A percentile compares a stretch with the other conserved stretches of the same genome.
phyloP scores from a whole-genome alignment of 2,888 invertebrate genomes.

The Yponomeuta malinellus region DNA sequence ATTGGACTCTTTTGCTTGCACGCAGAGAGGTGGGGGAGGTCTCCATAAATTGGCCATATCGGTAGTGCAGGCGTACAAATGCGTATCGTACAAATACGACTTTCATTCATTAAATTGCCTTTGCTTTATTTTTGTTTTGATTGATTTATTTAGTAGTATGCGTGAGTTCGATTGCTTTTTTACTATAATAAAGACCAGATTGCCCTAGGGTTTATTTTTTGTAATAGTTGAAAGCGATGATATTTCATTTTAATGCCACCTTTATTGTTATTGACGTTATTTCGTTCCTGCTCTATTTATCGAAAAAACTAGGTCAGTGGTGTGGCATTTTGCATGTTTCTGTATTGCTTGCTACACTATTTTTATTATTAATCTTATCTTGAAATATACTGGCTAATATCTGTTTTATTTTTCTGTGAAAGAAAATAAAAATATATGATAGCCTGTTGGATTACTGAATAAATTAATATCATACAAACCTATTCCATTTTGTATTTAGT shows the following conservation, averaged over 20 bases:
- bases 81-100: slow-evolving; percentile 40
- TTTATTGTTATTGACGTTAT: neutral
- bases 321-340: neutral
- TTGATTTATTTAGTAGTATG: slow-evolving; percentile 5
- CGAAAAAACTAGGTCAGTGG: neutral
- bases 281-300: neutral
- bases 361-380: no score
- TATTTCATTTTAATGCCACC: neutral
- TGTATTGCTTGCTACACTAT: neutral
- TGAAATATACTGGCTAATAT: no score
- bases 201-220: neutral
- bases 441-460: no score
- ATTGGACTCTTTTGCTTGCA: slow-evolving; percentile 23
- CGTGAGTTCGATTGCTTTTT: neutral
- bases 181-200: slow-evolving; percentile 3
- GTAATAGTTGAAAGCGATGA: neutral
- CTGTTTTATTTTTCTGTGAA: no score
- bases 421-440: no score
- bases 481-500: no score
- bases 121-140: slow-evolving; percentile 13
- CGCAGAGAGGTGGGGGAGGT: slow-evolving; percentile 30
- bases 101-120: slow-evolving; percentile 38
- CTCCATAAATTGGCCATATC: slow-evolving; percentile 34
- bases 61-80: slow-evolving; percentile 30
- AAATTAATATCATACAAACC: no score